phyloP scores from a whole-genome alignment of 2,797 vertebrate genomes.

The Chaetodon trifasciatus region DNA sequence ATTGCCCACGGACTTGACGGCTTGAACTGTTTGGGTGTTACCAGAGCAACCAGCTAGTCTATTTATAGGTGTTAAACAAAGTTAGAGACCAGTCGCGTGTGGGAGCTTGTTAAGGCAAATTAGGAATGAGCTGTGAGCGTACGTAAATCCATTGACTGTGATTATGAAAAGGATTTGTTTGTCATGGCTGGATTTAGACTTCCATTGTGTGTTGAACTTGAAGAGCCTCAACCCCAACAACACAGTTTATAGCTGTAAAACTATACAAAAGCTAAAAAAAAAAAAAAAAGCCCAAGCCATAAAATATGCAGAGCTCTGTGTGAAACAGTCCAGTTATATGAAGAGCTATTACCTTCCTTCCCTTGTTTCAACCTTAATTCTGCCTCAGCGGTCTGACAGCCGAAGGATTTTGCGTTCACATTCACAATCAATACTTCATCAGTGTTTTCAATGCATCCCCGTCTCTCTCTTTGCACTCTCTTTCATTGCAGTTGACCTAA shows the following conservation, averaged over 20 bases:
- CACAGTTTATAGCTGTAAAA: background rate
- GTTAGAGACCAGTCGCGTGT: constrained; percentile 53
- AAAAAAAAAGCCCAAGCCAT: background rate
- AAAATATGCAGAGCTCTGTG: constrained; percentile 10
- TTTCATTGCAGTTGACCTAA: constrained; percentile 69
- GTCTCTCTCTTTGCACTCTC: constrained; percentile 33
- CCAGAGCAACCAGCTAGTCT: constrained; percentile 67
- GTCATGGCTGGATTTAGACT: constrained; percentile 32
- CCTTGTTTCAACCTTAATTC: constrained; percentile 36
- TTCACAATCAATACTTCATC: constrained; percentile 47
- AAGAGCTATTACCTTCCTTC: background rate
- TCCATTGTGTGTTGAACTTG: constrained; percentile 16
- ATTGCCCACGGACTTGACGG: constrained; percentile 39
- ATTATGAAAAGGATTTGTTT: constrained; percentile 46
- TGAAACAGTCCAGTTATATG: constrained; percentile 3
- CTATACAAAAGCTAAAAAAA: background rate
- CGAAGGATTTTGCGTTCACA: constrained; percentile 34
- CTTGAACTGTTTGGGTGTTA: constrained; percentile 59
- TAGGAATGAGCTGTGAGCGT: constrained; percentile 24
- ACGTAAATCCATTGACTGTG: constrained; percentile 3
- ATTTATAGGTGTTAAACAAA: constrained; percentile 73
- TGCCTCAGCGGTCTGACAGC: constrained; percentile 27
- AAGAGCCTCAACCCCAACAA: constrained; percentile 11
- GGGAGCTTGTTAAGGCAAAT: constrained; percentile 44
- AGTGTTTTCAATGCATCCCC: constrained; percentile 40